Conservation (phyloP, 2,113 vertebrate genomes). For the Cyanoderma ruficeps region DNA sequence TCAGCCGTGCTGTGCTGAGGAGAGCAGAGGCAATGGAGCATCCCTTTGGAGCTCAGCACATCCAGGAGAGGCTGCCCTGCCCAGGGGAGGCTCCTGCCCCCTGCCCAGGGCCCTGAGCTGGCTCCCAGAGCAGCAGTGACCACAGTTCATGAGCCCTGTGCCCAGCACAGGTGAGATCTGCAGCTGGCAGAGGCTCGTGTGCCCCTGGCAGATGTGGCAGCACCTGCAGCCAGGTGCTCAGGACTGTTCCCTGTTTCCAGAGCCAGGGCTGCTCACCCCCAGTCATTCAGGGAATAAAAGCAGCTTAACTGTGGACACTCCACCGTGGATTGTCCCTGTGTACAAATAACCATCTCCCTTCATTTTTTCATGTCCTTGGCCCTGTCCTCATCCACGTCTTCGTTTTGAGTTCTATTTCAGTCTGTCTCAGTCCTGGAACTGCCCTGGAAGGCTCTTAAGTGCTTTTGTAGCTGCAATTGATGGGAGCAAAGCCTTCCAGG, state of each 20-base stretch:
- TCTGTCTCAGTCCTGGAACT: background rate
- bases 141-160: fast-evolving
- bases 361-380: background rate
- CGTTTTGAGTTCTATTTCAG: background rate
- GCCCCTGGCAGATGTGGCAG: background rate
- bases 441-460: conserved; percentile 41
- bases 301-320: background rate
- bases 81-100: background rate
- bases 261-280: background rate
- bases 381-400: background rate
- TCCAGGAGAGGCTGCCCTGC: background rate
- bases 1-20: background rate
- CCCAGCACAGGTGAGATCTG: background rate
- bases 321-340: background rate
- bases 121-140: background rate
- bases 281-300: background rate
- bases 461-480: conserved; percentile 41
- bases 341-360: background rate
- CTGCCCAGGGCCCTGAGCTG: background rate
- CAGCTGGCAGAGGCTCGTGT: background rate
- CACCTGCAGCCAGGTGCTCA: background rate
- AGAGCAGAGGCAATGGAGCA: background rate
- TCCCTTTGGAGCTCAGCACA: background rate
- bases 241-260: fast-evolving
- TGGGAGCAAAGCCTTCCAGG: conserved; percentile 50